Evolutionary conservation across 1,140 invertebrate species (phyloP), one percentile per base, ranked within the genome.

Genomic region (Trachelipus rathkii): DNA sequence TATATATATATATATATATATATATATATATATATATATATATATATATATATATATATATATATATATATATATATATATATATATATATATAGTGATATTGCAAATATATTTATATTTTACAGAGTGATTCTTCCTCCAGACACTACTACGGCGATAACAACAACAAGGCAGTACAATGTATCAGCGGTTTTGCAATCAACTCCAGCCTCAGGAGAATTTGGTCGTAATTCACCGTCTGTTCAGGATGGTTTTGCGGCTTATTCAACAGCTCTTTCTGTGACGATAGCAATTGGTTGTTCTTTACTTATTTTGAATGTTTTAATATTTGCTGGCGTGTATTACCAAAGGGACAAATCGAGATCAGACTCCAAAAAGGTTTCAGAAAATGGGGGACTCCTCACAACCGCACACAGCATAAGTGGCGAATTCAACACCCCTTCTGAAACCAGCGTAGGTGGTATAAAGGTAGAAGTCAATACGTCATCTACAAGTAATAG

Each of bases 221-320:
- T 77, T 10, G 75, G 76, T 6, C 75, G 75, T 71, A 81, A 81
- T 44, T 44, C 74, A 11, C 68, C 77, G 11, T 81, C 79, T 83
- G 79, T 72, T 79, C 84, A 44, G 23, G 78, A 79, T 85, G 83
- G 72, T 79, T 85, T 11, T 84, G 83, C 67, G 84, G 84, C 91
- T 60, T 95, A 95, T 84, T 95, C 93, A 0, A 95, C 94, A 0
- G 94, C 93, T 0, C 86, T 97, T 0, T 93, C 92, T 9, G 92
- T 97, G 4, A 97, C 95, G 0, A 94, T 97, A 74, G 94, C 93
- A 0, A 93, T 97, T 2, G 96, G 96, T 0, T 95, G 93, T 83
- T 91, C 93, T 69, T 88, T 96, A 8, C 87, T 98, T 7, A 88
- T 97, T 11, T 88, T 97, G 6, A 97, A 98, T 84, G 90, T 97